Conservation (phyloP, 2,797 vertebrate species). For the Lepus townsendii region DNA sequence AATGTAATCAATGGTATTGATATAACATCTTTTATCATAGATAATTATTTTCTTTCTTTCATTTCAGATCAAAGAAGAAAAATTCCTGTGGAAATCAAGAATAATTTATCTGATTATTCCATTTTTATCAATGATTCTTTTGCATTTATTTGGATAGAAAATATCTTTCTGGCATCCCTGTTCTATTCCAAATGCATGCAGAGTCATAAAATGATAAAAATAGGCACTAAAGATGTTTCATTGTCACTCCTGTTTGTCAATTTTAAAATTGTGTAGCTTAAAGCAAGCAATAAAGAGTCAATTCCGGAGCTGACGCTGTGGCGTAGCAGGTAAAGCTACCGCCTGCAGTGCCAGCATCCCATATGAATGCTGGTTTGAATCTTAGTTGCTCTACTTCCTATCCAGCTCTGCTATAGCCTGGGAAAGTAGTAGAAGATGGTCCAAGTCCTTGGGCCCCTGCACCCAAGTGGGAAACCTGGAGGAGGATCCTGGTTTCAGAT, state of each 20-base stretch:
- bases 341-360: no score
- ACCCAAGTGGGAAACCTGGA: no score
- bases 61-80: slow-evolving; percentile 25
- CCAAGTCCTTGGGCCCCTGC: no score
- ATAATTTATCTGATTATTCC: slow-evolving; percentile 9
- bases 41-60: background rate
- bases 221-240: background rate
- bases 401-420: no score
- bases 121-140: background rate
- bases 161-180: background rate
- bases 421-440: no score
- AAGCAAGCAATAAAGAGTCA: background rate
- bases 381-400: no score
- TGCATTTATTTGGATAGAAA: background rate
- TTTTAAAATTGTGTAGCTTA: slow-evolving; percentile 2
- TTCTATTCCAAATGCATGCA: background rate
- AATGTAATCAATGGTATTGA: background rate
- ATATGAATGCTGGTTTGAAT: no score
- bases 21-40: background rate
- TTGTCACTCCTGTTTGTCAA: background rate
- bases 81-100: background rate
- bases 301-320: no score
- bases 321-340: no score
- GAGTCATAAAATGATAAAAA: slow-evolving; percentile 36
- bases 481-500: no score